Percentiles rank a stretch among this genome's conserved stretches.
phyloP scores from a whole-genome alignment of 1,140 invertebrate species.

The Neodiprion lecontei region DNA sequence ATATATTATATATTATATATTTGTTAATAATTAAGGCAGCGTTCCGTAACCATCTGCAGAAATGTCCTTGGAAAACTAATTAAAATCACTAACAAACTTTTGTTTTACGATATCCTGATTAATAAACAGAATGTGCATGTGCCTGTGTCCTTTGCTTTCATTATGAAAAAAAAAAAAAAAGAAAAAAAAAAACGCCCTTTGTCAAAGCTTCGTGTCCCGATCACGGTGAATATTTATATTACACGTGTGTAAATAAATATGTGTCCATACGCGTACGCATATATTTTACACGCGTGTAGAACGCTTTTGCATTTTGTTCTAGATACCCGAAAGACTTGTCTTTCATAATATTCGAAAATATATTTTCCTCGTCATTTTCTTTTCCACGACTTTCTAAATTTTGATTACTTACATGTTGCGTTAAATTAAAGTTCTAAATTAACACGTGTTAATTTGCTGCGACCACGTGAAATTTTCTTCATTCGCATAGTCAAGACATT shows the following conservation, averaged over 20 bases:
- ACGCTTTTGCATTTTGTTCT: constrained; percentile 22
- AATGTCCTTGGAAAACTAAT: not conserved
- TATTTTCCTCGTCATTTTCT: constrained; percentile 23
- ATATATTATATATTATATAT: not conserved
- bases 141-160: constrained; percentile 54
- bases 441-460: constrained; percentile 60
- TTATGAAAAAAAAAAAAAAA: not conserved
- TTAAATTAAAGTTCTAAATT: constrained; percentile 8
- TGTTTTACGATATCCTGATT: constrained; percentile 61
- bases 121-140: constrained; percentile 65
- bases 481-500: constrained; percentile 6
- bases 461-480: constrained; percentile 39
- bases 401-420: not conserved
- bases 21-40: constrained; percentile 7
- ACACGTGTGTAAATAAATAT: no score
- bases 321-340: not conserved
- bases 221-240: not conserved
- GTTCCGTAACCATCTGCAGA: not conserved
- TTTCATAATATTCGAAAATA: constrained; percentile 2
- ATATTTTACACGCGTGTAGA: not conserved
- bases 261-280: no score
- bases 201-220: constrained; percentile 3
- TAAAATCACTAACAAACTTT: constrained; percentile 41
- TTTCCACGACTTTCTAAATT: constrained; percentile 14
- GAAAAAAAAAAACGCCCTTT: not conserved